A percentile compares a stretch with the other conserved stretches of the same genome.
phyloP scores from a whole-genome alignment of 2,888 invertebrate genomes.

The Atethmia centrago region DNA sequence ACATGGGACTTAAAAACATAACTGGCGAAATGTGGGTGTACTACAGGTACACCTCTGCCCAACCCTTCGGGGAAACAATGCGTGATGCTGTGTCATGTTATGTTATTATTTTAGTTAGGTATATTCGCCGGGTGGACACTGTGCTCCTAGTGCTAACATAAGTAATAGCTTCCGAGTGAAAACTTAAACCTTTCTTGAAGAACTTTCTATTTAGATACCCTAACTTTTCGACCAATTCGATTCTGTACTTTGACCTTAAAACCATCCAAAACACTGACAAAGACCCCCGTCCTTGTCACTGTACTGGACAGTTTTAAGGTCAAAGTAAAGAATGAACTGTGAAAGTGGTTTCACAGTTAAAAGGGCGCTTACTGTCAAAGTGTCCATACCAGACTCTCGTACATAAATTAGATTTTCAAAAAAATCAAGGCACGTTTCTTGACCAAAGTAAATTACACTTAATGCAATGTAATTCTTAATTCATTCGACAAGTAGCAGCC shows the following conservation, averaged over 20 bases:
- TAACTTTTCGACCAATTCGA: neutral
- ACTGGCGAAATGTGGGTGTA: no score
- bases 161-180: neutral
- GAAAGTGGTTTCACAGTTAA: conserved; percentile 4
- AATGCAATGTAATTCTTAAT: conserved; percentile 38
- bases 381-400: conserved; percentile 12
- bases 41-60: no score
- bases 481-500: conserved; percentile 33
- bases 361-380: conserved; percentile 10
- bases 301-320: no score
- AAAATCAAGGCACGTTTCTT: conserved; percentile 10
- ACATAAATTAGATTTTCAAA: conserved; percentile 12
- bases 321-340: no score
- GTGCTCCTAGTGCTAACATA: neutral
- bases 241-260: neutral
- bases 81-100: no score
- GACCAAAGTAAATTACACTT: conserved; percentile 16
- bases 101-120: neutral
- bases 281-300: neutral
- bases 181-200: neutral
- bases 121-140: no score
- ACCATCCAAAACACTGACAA: neutral
- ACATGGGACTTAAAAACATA: no score
- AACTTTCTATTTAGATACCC: neutral
- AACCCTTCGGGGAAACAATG: no score